Conservation (phyloP, 2,797 vertebrate species). For the Oryzias sinensis region DNA sequence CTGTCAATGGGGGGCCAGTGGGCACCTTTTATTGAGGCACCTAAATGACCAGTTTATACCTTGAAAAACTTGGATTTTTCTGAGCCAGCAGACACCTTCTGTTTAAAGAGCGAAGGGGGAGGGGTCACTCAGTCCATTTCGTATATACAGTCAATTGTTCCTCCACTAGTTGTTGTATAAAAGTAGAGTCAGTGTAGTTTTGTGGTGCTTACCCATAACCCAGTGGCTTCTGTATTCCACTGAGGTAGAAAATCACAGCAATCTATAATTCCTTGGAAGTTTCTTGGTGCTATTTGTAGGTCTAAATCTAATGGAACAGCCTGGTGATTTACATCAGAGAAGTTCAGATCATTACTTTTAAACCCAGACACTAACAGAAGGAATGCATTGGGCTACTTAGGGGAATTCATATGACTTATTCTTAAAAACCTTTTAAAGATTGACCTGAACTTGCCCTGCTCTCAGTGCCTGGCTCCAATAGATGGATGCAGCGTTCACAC, state of each 20-base stretch:
- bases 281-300: not conserved
- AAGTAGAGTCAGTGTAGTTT: no score
- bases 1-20: no score
- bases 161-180: no score
- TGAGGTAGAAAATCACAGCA: not conserved
- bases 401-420: slow-evolving; percentile 8
- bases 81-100: no score
- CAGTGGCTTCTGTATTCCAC: not conserved
- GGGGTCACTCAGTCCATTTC: no score
- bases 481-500: slow-evolving; percentile 35
- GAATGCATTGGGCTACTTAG: slow-evolving; percentile 1
- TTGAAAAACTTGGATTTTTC: no score
- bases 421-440: slow-evolving; percentile 31
- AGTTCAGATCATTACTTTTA: not conserved
- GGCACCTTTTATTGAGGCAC: no score
- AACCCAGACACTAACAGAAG: slow-evolving; percentile 1
- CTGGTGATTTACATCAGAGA: not conserved
- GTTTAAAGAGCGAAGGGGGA: no score
- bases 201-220: no score
- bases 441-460: slow-evolving; percentile 31
- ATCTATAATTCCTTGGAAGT: not conserved
- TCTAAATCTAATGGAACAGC: not conserved
- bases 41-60: no score
- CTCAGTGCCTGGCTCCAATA: slow-evolving; percentile 25
- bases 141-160: no score